phyloP scores from a whole-genome alignment of 1,140 invertebrate genomes.

The Cataglyphis hispanica region DNA sequence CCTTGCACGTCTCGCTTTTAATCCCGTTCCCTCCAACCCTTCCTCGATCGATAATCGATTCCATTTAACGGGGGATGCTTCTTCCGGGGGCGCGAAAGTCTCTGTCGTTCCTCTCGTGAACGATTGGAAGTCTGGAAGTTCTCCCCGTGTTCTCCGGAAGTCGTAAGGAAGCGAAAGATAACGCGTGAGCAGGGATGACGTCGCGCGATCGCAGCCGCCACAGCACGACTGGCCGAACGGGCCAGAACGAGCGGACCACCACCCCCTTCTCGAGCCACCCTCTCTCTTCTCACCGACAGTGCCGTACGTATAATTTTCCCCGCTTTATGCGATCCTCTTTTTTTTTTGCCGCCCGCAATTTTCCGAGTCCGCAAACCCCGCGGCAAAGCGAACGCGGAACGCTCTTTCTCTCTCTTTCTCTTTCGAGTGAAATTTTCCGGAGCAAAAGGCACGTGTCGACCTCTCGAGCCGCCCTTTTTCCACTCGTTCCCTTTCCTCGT shows the following conservation, averaged over 20 bases:
- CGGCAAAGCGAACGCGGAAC: too few species aligned
- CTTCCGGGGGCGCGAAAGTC: not conserved
- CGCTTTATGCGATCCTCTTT: not conserved
- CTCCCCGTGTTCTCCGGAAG: not conserved
- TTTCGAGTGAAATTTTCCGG: constrained; percentile 18
- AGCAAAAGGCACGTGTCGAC: constrained; percentile 17
- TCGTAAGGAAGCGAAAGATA: constrained; percentile 57
- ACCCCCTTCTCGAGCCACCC: constrained; percentile 71
- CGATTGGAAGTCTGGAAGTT: not conserved
- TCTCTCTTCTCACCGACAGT: constrained; percentile 50
- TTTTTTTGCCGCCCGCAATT: not conserved
- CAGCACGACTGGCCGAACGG: constrained; percentile 83
- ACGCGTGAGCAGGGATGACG: constrained; percentile 46
- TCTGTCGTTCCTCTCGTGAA: constrained; percentile 21
- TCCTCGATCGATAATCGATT: not conserved
- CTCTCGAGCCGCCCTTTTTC: not conserved
- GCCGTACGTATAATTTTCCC: constrained; percentile 24
- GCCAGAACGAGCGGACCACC: constrained; percentile 68
- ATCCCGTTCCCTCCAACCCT: not conserved
- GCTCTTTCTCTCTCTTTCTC: not conserved
- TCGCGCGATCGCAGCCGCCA: constrained; percentile 75
- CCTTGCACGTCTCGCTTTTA: constrained; percentile 22
- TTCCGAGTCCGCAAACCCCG: not conserved
- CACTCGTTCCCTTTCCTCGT: constrained; percentile 3
- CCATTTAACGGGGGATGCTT: not conserved